Conservation (phyloP, 2,888 invertebrate genomes). For the Netelia melanura region DNA sequence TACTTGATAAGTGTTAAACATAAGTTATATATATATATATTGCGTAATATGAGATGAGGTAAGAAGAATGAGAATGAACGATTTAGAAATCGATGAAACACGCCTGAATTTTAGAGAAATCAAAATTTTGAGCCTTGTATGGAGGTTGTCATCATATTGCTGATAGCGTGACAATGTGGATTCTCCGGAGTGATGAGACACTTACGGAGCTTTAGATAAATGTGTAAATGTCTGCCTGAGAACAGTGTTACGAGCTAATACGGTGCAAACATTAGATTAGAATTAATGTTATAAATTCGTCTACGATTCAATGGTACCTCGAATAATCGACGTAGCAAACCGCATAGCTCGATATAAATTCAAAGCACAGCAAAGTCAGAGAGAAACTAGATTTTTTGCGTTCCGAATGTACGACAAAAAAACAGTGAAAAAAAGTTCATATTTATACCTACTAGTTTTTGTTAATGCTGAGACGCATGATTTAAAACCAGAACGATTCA, state of each 20-base stretch:
- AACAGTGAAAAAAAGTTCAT: slow-evolving; percentile 61
- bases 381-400: slow-evolving; percentile 14
- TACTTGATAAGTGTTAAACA: no score
- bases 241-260: slow-evolving; percentile 3
- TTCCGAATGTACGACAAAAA: slow-evolving; percentile 27
- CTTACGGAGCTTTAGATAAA: slow-evolving; percentile 39
- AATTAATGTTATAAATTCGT: background rate
- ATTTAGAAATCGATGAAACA: slow-evolving; percentile 25
- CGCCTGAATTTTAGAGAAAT: slow-evolving; percentile 3
- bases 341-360: slow-evolving; percentile 26
- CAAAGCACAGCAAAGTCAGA: slow-evolving; percentile 13
- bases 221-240: slow-evolving; percentile 11
- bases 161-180: slow-evolving; percentile 12
- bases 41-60: slow-evolving; percentile 55
- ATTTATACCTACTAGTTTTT: slow-evolving; percentile 69
- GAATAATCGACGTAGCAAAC: slow-evolving; percentile 12
- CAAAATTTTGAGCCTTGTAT: slow-evolving; percentile 1
- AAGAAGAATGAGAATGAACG: slow-evolving; percentile 41
- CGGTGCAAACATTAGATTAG: slow-evolving; percentile 9
- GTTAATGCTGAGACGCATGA: slow-evolving; percentile 66
- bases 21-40: no score
- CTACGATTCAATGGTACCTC: background rate
- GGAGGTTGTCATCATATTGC: background rate
- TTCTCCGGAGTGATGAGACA: slow-evolving; percentile 28
- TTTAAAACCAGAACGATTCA: slow-evolving; percentile 66